Evolutionary conservation across 1,140 invertebrate genomes (phyloP).

Genomic region (Solenopsis invicta): DNA sequence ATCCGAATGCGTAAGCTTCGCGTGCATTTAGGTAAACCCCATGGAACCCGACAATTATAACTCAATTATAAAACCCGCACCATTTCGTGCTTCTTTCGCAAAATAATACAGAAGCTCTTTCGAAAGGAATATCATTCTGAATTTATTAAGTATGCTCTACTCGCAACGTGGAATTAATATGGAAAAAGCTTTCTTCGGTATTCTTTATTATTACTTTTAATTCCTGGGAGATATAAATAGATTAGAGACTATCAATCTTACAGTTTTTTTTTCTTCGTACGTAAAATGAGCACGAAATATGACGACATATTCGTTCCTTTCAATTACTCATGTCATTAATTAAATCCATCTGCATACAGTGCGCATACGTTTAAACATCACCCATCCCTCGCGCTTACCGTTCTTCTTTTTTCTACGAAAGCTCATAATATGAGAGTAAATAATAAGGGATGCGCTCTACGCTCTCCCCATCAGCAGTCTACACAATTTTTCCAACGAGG

Average conservation of each 20-base stretch:
- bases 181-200: neutral
- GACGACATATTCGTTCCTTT: conserved; percentile 14
- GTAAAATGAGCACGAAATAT: neutral
- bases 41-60: conserved; percentile 67
- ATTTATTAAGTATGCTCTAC: conserved; percentile 19
- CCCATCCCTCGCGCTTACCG: neutral
- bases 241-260: neutral
- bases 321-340: conserved; percentile 73
- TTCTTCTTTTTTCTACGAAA: conserved; percentile 65
- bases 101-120: neutral
- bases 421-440: conserved; percentile 75
- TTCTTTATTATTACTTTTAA: neutral
- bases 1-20: conserved; percentile 70
- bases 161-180: neutral
- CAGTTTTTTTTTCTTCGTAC: neutral
- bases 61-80: conserved; percentile 64
- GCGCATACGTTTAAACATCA: conserved; percentile 57
- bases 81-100: conserved; percentile 49
- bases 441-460: conserved; percentile 68
- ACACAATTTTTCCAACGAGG: conserved; percentile 63
- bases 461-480: conserved; percentile 39
- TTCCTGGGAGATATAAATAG: neutral
- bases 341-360: conserved; percentile 68
- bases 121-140: conserved; percentile 6
- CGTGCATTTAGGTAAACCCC: conserved; percentile 4